Conservation (phyloP, 2,797 vertebrate genomes). For the Macropodus opercularis region DNA sequence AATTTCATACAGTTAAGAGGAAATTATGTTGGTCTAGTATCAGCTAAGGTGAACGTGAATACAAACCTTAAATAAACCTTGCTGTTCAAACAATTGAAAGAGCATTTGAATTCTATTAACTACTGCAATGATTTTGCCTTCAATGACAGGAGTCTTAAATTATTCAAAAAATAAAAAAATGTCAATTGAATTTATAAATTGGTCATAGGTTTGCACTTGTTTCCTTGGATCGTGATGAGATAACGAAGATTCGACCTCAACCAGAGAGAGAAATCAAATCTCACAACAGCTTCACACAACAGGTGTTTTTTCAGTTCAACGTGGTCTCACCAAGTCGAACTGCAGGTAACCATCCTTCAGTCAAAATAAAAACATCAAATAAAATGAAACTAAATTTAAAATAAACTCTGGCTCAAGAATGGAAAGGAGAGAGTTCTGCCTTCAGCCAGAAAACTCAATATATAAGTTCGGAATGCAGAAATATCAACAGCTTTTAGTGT, state of each 20-base stretch:
- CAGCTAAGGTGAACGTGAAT: constrained; percentile 72
- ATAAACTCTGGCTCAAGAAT: constrained; percentile 25
- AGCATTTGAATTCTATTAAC: constrained; percentile 54
- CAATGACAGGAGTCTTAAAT: constrained; percentile 76
- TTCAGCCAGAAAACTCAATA: constrained; percentile 49
- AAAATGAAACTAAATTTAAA: background rate
- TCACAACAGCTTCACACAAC: constrained; percentile 62
- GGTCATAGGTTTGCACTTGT: constrained; percentile 51
- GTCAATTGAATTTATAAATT: constrained; percentile 53
- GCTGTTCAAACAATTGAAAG: constrained; percentile 68
- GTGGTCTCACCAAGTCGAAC: constrained; percentile 63
- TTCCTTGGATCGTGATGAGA: constrained; percentile 39
- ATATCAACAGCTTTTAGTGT: constrained; percentile 82
- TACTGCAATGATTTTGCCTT: constrained; percentile 65
- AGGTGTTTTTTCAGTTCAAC: constrained; percentile 53
- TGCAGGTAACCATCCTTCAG: constrained; percentile 55
- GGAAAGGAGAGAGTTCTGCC: constrained; percentile 56
- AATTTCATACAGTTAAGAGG: constrained; percentile 89
- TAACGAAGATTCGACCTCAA: constrained; percentile 49
- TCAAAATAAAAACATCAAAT: constrained; percentile 37
- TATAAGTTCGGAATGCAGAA: constrained; percentile 71
- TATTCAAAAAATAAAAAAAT: constrained; percentile 46
- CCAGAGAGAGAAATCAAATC: constrained; percentile 15
- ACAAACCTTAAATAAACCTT: constrained; percentile 70
- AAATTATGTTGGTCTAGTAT: constrained; percentile 79